phyloP scores from a whole-genome alignment of 2,888 invertebrate species.

The Linnaemya tessellans region DNA sequence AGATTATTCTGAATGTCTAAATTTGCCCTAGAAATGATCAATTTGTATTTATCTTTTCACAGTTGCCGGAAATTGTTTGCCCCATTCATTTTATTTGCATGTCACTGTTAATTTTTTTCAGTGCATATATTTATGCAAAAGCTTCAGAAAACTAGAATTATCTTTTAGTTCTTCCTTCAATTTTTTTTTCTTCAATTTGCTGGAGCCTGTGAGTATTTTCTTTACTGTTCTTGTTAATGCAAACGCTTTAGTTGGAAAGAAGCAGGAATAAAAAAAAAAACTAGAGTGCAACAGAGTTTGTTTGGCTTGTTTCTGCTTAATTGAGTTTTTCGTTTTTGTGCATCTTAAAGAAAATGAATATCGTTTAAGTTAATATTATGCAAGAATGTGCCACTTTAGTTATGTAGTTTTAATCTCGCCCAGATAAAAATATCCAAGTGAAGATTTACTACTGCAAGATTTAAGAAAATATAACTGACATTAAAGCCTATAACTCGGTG shows the following conservation, averaged over 20 bases:
- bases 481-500: slow-evolving; percentile 52
- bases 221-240: slow-evolving; percentile 22
- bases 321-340: slow-evolving; percentile 61
- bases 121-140: slow-evolving; percentile 39
- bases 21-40: too few relatives aligned
- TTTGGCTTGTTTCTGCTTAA: slow-evolving; percentile 46
- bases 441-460: slow-evolving; percentile 56
- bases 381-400: slow-evolving; percentile 66
- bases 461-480: slow-evolving; percentile 49
- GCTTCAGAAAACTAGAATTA: slow-evolving; percentile 57
- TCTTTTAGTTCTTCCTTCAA: slow-evolving; percentile 21
- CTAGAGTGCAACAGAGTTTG: slow-evolving; percentile 36
- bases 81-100: background rate
- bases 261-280: background rate
- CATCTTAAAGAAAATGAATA: slow-evolving; percentile 53
- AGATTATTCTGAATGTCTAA: too few relatives aligned
- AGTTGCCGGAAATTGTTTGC: too few relatives aligned
- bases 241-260: slow-evolving; percentile 9
- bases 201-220: slow-evolving; percentile 6
- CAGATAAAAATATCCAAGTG: slow-evolving; percentile 57
- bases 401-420: slow-evolving; percentile 62
- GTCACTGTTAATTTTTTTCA: slow-evolving; percentile 26
- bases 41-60: too few relatives aligned
- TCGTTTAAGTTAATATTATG: slow-evolving; percentile 69
- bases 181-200: background rate